Evolutionary conservation across 1,140 invertebrate genomes (phyloP), one percentile per base, ranked within the genome.

Genomic region (Bombus balteatus): DNA sequence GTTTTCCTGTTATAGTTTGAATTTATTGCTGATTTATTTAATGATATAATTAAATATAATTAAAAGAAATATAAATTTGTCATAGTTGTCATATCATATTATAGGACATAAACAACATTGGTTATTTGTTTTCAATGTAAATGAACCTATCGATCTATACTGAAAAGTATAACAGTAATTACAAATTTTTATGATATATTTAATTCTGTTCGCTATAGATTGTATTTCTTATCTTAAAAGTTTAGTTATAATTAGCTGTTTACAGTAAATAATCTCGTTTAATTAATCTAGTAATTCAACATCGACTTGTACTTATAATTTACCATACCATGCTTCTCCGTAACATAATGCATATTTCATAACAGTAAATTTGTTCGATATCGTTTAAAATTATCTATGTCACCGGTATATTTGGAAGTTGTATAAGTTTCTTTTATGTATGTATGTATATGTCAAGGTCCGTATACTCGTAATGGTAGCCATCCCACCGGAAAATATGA

Each of bases 381-480:
- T 53, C 25, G 47, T 39, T 32, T 57, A 39, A 57, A 53, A 53
- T 66, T 66, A 34, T 32, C 12, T 34, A 41, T 9, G n/a, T 37
- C 25, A 43, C 37, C 5, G 1, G 28, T 65, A 57, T 72, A 77
- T 62, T 34, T 15, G 66, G 37, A 70, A 77, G 39, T 32, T 41
- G 2, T 62, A 81, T 34, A 59, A 53, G 43, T 65, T 70, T 34
- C 18, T 22, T 43, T 53, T 53, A 53, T 53, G n/a, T 32, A 22
- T n/a, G 28, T 25, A 22, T 8, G 83, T 80, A 34, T 59, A 53
- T 83, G 86, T 87, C 80, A 88, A 88, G 87, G 86, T 84, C 71
- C 66, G 62, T 25, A 43, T 62, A 76, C 43, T 25, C 25, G 34
- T 65, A 57, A 80, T 10, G 41, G 15, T 32, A 68, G 41, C 57